Conservation (phyloP, 2,888 invertebrate genomes). For the Euplexia lucipara region DNA sequence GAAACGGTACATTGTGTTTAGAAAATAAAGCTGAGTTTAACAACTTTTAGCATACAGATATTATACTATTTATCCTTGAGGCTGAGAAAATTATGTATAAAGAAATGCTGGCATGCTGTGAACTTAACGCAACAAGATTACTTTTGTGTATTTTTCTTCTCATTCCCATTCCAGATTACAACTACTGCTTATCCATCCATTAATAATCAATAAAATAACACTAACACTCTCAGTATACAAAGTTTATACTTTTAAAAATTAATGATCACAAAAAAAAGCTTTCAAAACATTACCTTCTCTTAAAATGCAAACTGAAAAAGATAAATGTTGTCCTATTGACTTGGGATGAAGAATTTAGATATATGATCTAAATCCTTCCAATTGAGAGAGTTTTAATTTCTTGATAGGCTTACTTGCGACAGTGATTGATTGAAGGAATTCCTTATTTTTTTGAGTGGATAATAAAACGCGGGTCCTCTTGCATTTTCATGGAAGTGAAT, state of each 20-base stretch:
- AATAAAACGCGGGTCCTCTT: slow-evolving; percentile 34
- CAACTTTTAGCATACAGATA: slow-evolving; percentile 11
- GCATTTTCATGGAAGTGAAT: slow-evolving; percentile 22
- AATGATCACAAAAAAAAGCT: neutral
- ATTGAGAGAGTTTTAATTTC: slow-evolving; percentile 65
- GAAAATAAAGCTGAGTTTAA: slow-evolving; percentile 2
- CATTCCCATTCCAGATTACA: neutral
- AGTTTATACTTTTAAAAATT: neutral
- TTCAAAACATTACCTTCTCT: slow-evolving; percentile 11
- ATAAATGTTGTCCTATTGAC: slow-evolving; percentile 44
- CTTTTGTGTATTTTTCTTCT: neutral
- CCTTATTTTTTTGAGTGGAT: slow-evolving; percentile 35
- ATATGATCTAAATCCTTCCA: slow-evolving; percentile 62
- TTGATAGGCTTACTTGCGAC: slow-evolving; percentile 63
- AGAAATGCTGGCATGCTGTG: slow-evolving; percentile 28
- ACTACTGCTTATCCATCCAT: neutral
- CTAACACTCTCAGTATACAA: neutral
- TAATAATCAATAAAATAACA: neutral
- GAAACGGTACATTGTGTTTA: neutral
- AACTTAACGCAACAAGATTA: slow-evolving; percentile 32
- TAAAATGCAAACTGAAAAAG: slow-evolving; percentile 28
- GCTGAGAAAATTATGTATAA: slow-evolving; percentile 10
- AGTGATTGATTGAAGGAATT: slow-evolving; percentile 66
- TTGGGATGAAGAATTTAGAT: slow-evolving; percentile 53
- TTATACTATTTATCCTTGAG: neutral